Percentiles rank a stretch among this genome's conserved stretches.
Conservation (phyloP, 2,797 vertebrate species). For the Pangasius sanitwongsei region DNA sequence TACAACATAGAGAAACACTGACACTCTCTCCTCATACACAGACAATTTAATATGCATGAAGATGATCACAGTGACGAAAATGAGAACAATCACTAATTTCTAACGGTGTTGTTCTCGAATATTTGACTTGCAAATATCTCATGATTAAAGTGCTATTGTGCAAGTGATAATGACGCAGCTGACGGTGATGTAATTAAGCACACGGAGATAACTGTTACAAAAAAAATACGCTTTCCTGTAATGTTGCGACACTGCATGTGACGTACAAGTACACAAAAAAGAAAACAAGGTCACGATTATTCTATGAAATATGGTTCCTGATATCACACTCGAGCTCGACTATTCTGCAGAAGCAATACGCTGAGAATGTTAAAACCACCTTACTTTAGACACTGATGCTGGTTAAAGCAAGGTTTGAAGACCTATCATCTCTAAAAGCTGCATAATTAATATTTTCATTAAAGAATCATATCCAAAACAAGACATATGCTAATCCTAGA, state of each 20-base stretch:
- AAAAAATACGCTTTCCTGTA: too few species aligned
- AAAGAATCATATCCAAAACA: not conserved
- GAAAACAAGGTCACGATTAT: not conserved
- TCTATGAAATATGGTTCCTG: not conserved
- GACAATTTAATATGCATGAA: not conserved
- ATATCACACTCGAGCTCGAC: not conserved
- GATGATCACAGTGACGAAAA: not conserved
- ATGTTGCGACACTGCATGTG: not conserved
- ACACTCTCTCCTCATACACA: not conserved
- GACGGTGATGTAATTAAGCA: not conserved
- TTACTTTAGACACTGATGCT: not conserved
- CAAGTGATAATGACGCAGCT: not conserved
- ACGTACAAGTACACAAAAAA: not conserved
- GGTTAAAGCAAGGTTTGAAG: not conserved
- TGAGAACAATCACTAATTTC: conserved; percentile 8
- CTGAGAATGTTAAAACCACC: too few species aligned
- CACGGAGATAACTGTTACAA: not conserved
- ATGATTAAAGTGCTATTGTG: conserved; percentile 26
- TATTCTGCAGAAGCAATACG: not conserved
- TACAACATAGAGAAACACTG: not conserved
- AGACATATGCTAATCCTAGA: not conserved
- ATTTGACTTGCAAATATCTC: conserved; percentile 33
- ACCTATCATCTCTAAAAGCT: not conserved
- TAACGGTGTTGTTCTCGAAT: not conserved
- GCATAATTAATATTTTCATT: not conserved